phyloP scores from a whole-genome alignment of 2,113 vertebrate genomes.

The Ovis canadensis region DNA sequence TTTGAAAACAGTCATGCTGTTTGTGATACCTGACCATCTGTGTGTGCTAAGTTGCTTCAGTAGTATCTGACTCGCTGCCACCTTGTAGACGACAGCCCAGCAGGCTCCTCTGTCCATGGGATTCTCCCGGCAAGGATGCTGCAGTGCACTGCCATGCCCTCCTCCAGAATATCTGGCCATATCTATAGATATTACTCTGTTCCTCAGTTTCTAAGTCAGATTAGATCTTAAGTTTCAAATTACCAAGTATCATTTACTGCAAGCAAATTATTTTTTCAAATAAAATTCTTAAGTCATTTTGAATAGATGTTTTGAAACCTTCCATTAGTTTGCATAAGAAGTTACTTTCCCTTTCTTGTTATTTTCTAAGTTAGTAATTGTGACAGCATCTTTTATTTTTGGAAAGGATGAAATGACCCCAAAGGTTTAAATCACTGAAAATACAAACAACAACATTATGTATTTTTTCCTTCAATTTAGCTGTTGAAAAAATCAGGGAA shows the following conservation, averaged over 20 bases:
- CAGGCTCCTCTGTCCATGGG: neutral
- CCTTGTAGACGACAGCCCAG: neutral
- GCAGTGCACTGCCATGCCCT: neutral
- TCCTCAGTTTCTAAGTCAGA: neutral
- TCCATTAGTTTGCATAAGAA: neutral
- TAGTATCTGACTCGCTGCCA: neutral
- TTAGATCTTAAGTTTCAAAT: neutral
- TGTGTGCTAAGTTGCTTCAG: neutral
- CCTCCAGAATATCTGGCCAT: neutral
- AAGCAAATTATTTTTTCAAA: constrained; percentile 1
- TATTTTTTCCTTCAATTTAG: neutral
- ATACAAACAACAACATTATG: neutral
- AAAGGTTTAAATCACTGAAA: constrained; percentile 2
- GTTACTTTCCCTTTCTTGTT: neutral
- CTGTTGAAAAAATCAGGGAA: neutral
- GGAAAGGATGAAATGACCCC: neutral
- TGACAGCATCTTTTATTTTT: neutral
- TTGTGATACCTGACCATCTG: neutral
- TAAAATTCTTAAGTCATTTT: neutral
- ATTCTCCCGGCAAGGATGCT: neutral
- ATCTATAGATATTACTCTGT: neutral
- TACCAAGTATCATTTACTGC: neutral
- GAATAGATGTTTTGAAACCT: neutral
- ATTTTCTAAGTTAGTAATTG: neutral
- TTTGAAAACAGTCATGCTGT: neutral